Percentiles rank a stretch among this genome's conserved stretches.
These are phyloP conservation scores for Datnioides undecimradiatus DNA, from an alignment of 2,113 vertebrate genomes.

Conservation along the genomic window DNA sequence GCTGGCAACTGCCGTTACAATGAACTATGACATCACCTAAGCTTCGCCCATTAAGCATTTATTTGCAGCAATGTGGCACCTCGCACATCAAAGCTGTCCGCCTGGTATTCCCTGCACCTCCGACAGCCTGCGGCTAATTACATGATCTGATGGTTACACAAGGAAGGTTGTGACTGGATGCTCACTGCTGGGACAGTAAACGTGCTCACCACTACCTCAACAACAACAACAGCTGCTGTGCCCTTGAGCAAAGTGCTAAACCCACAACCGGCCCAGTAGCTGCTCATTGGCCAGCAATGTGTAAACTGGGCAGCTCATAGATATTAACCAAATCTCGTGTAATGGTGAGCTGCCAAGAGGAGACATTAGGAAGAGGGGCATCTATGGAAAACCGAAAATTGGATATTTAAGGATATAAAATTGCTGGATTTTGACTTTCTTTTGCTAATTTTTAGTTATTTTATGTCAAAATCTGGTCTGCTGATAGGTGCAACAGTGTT, in stretches of 20 bases:
- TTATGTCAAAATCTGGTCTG: too few relatives aligned
- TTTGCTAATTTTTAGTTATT: too few relatives aligned
- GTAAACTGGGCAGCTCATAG: slow-evolving; percentile 13
- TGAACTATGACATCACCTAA: slow-evolving; percentile 84
- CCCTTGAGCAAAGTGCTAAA: slow-evolving; percentile 74
- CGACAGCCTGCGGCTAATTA: slow-evolving; percentile 65
- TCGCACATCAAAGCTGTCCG: slow-evolving; percentile 81
- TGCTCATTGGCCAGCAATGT: slow-evolving; percentile 29
- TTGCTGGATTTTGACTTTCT: too few relatives aligned
- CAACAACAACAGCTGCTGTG: slow-evolving; percentile 71
- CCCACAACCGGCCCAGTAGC: slow-evolving; percentile 43
- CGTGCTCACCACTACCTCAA: slow-evolving; percentile 22
- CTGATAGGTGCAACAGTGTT: too few relatives aligned
- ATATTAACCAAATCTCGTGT: background rate
- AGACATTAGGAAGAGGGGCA: background rate
- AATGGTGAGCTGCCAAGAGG: background rate
- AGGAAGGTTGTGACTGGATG: slow-evolving; percentile 46
- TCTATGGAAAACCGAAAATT: background rate
- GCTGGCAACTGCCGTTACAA: slow-evolving; percentile 73
- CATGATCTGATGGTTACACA: slow-evolving; percentile 57
- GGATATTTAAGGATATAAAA: background rate
- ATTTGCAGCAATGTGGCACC: slow-evolving; percentile 84
- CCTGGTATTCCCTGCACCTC: slow-evolving; percentile 55
- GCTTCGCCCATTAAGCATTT: slow-evolving; percentile 81
- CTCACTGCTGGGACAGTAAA: slow-evolving; percentile 50